phyloP scores from a whole-genome alignment of 2,888 invertebrate genomes.

The Pardosa pseudoannulata region DNA sequence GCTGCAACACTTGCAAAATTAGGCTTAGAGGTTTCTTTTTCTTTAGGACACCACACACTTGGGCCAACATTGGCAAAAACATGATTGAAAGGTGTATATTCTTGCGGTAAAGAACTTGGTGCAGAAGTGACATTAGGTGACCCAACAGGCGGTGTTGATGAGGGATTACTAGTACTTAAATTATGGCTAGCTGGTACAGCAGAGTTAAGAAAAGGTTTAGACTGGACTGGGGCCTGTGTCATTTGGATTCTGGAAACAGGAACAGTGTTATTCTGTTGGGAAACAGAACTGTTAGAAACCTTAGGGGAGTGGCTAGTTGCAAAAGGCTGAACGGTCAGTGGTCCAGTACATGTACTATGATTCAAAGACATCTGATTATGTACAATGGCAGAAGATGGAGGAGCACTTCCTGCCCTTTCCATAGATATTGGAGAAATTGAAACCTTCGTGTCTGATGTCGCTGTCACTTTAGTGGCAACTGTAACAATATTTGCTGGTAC shows the following conservation, averaged over 20 bases:
- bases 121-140: conserved; percentile 76
- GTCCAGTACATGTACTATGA: conserved; percentile 49
- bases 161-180: conserved; percentile 19
- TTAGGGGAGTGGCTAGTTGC: conserved; percentile 52
- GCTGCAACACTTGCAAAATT: conserved; percentile 85
- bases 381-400: conserved; percentile 55
- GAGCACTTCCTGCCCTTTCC: conserved; percentile 61
- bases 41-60: conserved; percentile 82
- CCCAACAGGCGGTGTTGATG: conserved; percentile 36
- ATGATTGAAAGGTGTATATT: conserved; percentile 93
- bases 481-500: conserved; percentile 71
- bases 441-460: conserved; percentile 54
- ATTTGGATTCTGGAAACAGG: conserved; percentile 39
- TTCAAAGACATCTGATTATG: conserved; percentile 53
- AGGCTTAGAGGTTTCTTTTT: conserved; percentile 79
- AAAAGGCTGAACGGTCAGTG: conserved; percentile 68
- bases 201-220: conserved; percentile 61
- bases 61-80: conserved; percentile 83
- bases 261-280: conserved; percentile 24
- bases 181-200: conserved; percentile 26
- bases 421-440: conserved; percentile 61
- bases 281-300: conserved; percentile 20
- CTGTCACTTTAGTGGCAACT: conserved; percentile 60
- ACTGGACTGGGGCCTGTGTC: conserved; percentile 42
- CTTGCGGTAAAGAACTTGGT: conserved; percentile 80